Evolutionary conservation across 1,140 invertebrate species (phyloP), one percentile per base, ranked within the genome.

Genomic region (Drosophila miranda): DNA sequence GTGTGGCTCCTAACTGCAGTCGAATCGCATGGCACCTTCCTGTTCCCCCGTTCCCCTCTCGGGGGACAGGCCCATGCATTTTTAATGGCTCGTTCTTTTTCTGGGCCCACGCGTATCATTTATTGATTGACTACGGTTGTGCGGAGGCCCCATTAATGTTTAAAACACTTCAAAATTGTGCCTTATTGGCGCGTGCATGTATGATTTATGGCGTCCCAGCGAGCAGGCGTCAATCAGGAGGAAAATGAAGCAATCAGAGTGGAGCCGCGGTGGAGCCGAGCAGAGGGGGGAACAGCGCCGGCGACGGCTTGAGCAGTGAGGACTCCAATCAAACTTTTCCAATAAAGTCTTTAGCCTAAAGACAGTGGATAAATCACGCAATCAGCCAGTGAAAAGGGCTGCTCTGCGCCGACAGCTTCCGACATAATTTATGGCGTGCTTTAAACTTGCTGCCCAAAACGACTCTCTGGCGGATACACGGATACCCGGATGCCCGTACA

Each of bases 271-370:
- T n/a, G 6, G 23, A 14, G 14, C 5, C 42, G 49, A 4, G n/a
- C n/a, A 14, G n/a, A n/a, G n/a, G n/a, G n/a, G n/a, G n/a, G 16
- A 42, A 13, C 11, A 19, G 19, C 52, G 54, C 19, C 1, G 19
- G 19, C 26, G 38, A 28, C 16, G 44, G 52, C 30, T 38, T 34
- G 52, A 57, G 26, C 38, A 81, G 61, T 52, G 45, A 19, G 53
- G 54, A 69, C 51, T 58, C 53, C 81, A 84, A 84, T 84, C 81
- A 86, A 84, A 86, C 81, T 84, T 84, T 84, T 81, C 81, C 81
- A 84, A 84, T 84, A 84, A 84, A 86, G 81, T 84, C 81, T 84
- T 84, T 84, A 86, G 73, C 81, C 77, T 77, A 86, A 84, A 80
- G 81, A 86, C 81, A 80, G 73, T 64, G 77, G 77, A 84, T 84